Percentiles rank a stretch among this genome's conserved stretches.
These are phyloP conservation scores for Ceratothoa steindachneri DNA, from an alignment of 2,888 invertebrate genomes.

Conservation along the genomic window DNA sequence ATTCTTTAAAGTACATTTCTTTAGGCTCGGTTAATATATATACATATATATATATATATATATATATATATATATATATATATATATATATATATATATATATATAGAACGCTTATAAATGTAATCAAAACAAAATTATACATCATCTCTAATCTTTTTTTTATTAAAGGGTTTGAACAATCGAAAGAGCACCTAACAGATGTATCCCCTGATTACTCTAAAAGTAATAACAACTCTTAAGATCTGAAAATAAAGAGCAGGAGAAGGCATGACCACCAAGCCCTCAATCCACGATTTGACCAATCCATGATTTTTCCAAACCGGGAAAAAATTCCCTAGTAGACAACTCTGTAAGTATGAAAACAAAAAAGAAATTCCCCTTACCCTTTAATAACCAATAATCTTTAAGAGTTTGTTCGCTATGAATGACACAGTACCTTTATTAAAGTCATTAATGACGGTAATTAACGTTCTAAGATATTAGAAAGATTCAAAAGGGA, in stretches of 20 bases:
- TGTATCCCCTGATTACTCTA: neutral
- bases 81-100: neutral
- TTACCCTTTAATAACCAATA: neutral
- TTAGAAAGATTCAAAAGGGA: neutral
- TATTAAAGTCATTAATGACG: neutral
- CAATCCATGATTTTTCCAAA: neutral
- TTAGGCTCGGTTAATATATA: neutral
- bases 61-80: neutral
- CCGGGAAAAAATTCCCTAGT: neutral
- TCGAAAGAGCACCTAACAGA: neutral
- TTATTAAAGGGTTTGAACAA: neutral
- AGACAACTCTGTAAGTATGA: neutral
- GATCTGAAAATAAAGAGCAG: neutral
- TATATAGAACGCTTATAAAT: no score
- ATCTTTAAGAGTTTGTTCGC: neutral
- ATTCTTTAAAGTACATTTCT: no score
- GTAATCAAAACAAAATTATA: neutral
- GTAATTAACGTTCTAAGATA: conserved; percentile 3
- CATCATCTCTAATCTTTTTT: neutral
- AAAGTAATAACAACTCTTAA: neutral
- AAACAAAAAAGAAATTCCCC: no score
- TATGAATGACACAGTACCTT: neutral
- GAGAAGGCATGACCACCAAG: no score
- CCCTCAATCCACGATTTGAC: neutral
- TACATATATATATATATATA: neutral